These are phyloP conservation scores for Eretmodus cyanostictus DNA, from an alignment of 2,113 vertebrate genomes.

Conservation along the genomic window DNA sequence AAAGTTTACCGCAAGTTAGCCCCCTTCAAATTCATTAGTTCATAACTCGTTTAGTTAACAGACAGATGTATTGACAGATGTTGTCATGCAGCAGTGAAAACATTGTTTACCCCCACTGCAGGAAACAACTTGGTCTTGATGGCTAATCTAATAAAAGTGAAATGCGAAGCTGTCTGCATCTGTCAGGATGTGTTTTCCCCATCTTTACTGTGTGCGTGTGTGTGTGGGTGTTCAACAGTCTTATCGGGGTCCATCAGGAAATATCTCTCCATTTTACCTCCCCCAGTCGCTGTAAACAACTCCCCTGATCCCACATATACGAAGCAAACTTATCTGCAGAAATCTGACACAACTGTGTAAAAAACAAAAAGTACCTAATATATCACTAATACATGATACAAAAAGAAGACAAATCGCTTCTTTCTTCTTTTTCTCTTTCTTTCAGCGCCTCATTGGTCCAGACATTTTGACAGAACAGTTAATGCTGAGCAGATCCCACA, in stretches of 20 bases:
- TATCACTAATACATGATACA: neutral
- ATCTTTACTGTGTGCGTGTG: neutral
- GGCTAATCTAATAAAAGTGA: slow-evolving; percentile 46
- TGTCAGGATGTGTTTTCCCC: neutral
- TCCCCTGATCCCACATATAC: neutral
- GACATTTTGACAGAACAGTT: neutral
- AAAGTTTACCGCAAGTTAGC: neutral
- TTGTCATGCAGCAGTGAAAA: neutral
- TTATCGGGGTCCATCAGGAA: neutral
- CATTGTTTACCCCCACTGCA: slow-evolving; percentile 11
- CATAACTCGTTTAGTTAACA: neutral
- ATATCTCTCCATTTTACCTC: neutral
- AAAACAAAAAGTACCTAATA: neutral
- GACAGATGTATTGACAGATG: slow-evolving; percentile 8
- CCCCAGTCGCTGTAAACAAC: neutral
- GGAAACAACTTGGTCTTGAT: slow-evolving; percentile 24
- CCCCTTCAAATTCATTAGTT: neutral
- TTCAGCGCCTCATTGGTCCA: neutral
- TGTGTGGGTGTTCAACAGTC: neutral
- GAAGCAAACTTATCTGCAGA: neutral
- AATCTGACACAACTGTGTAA: neutral
- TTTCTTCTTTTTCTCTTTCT: neutral
- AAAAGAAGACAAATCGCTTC: neutral
- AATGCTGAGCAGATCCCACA: neutral
- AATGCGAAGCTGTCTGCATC: slow-evolving; percentile 3